phyloP scores from a whole-genome alignment of 2,888 invertebrate species.

The Galeopsomyia nigrocyanea region DNA sequence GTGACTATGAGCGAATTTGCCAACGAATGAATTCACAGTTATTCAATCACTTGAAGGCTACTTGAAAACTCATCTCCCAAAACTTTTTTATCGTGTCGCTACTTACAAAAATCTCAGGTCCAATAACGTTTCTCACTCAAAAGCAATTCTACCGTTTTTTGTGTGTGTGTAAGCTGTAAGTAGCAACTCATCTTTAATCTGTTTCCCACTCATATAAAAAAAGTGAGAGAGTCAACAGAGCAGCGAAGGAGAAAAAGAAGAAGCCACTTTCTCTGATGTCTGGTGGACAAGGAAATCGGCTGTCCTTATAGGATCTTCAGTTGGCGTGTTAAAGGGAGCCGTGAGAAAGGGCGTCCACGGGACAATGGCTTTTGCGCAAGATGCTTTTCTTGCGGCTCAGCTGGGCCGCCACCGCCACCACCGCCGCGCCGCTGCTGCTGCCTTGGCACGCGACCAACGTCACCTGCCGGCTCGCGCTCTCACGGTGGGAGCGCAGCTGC shows the following conservation, averaged over 20 bases:
- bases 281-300: conserved; percentile 47
- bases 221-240: too few species aligned
- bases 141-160: too few species aligned
- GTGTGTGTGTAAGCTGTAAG: too few species aligned
- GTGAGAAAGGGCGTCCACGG: conserved; percentile 48
- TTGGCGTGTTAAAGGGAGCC: conserved; percentile 57
- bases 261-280: conserved; percentile 40
- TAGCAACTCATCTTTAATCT: background rate
- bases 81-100: too few species aligned
- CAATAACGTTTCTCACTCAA: too few species aligned
- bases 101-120: too few species aligned
- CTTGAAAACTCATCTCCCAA: too few species aligned
- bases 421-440: conserved; percentile 9
- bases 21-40: background rate
- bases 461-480: conserved; percentile 60
- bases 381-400: conserved; percentile 61
- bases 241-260: too few species aligned
- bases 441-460: conserved; percentile 68
- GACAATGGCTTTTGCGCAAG: conserved; percentile 61
- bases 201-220: too few species aligned
- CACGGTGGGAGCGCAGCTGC: conserved; percentile 18
- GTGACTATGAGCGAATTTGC: background rate
- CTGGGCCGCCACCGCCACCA: too few species aligned
- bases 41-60: too few species aligned
- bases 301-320: conserved; percentile 50